Base-by-base conservation (phyloP, 2,113 vertebrate species). In the Pseudorasbora parva region DNA sequence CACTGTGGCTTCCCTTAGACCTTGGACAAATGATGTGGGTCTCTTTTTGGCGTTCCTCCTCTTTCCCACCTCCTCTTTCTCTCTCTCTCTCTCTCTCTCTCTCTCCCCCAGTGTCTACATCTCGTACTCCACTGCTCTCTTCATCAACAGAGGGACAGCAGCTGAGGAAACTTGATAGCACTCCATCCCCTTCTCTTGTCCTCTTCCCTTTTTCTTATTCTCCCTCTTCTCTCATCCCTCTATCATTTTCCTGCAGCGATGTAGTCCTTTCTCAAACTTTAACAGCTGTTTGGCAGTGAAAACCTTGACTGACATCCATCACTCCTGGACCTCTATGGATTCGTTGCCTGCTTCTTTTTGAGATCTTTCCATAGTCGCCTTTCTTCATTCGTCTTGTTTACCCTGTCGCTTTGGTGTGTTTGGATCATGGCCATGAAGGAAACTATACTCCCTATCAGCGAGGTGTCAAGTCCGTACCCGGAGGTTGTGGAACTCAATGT, bases 401-500 rank as follows among this genome's bases (percentile, higher is more conserved):
- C 77, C 19, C 64, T 66, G 66, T 51, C 8, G 27, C 56, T 57
- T 69, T 19, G 41, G 19, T 56, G 69, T 81, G 49, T 78, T 77
- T 75, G 84, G 86, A 87, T 82, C 85, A 97, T 97, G 96, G 96
- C 96, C 90, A 87, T 97, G 94, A 96, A 95, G 93, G 96, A 96
- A 88, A 93, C 87, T 85, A 94, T 97, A 90, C 93, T 97, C 84
- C 96, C 96, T 87, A 96, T 97, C 86, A 97, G 96, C 86, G 96
- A 96, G 68, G 95, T 96, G 95, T 94, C 94, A 5, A 91, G 93
- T 57, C 92, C 94, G 27, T 96, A 96, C 91, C 96, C 95, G 41
- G 96, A 96, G 90, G 95, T 97, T 85, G 93, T 97, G 90, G 96
- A 97, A 92, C 94, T 97, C 88, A 97, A 97, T 54, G 96, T 97